Evolutionary conservation across 1,140 invertebrate genomes (phyloP), one percentile per base, ranked within the genome.

Genomic region (Drosophila quadrilineata): DNA sequence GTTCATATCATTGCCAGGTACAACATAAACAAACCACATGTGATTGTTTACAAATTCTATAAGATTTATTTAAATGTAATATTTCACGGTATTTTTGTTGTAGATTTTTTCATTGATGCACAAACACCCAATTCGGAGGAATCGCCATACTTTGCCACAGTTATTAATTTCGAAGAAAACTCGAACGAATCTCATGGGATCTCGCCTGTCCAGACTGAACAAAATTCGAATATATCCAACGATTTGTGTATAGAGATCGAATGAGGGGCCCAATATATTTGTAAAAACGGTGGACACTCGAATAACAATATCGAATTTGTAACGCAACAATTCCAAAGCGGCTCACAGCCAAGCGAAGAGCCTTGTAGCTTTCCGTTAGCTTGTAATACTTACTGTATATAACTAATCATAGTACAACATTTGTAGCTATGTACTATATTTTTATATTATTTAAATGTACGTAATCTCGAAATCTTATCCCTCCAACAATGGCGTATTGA

Each of bases 101-200:
- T 33, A 86, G 80, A 85, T 43, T 85, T 80, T 33, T 79, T 85
- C 40, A 86, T 85, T 43, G 75, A 85, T 29, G 67, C 63, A 8
- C 80, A 75, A 24, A 68, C 80, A 26, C 75, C 79, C 4, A 53
- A 50, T 12, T 35, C 62, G 38, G 24, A 35, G 26, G 41, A 40
- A 19, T 40, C 24, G 24, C 33, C 43, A 14, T 58, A 28, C 14
- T 65, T 59, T 17, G 28, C 48, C 43, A 59, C 43, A 14, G 41
- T 50, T n/a, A 59, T 50, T n/a, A 59, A 33, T 21, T 41, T 36
- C 5, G 54, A 65, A 35, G n/a, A 59, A 21, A 57, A 33, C 19
- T 14, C 17, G 16, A 24, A 6, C 6, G 22, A 26, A 3, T 41
- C 33, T 1, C 24, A 19, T 43, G 58, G 6, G 14, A 9, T 22